A percentile compares a stretch with the other conserved stretches of the same genome.
These are phyloP conservation scores for Macrostomum cliftonense DNA, from an alignment of 2,888 invertebrate genomes.

Conservation along the genomic window DNA sequence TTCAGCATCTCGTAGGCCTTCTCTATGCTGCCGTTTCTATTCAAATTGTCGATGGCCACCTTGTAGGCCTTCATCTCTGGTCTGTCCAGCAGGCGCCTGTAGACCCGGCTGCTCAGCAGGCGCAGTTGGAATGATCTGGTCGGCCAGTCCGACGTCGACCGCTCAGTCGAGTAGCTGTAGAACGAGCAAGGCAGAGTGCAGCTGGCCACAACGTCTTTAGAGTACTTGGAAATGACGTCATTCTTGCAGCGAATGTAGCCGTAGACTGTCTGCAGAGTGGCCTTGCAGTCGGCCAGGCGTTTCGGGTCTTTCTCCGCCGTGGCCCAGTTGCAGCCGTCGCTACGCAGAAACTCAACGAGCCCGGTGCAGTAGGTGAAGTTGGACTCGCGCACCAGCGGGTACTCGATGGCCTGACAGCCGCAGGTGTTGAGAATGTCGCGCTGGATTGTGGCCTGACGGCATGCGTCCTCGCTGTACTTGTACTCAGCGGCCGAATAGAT, in stretches of 20 bases:
- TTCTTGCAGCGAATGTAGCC: constrained; percentile 2
- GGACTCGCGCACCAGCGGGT: constrained; percentile 6
- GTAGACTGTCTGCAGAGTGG: background rate
- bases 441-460: constrained; percentile 7
- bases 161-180: constrained; percentile 7
- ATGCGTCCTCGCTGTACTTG: constrained; percentile 7
- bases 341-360: background rate
- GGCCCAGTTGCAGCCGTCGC: background rate
- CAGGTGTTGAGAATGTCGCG: constrained; percentile 7
- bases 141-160: constrained; percentile 10
- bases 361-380: constrained; percentile 6
- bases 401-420: constrained; percentile 8
- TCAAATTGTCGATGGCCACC: background rate
- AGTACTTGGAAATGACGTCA: constrained; percentile 4
- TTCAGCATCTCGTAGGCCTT: constrained; percentile 4
- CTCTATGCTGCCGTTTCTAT: background rate
- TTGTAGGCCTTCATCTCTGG: constrained; percentile 6
- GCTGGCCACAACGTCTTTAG: constrained; percentile 9
- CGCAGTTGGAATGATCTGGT: constrained; percentile 8
- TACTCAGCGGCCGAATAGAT: constrained; percentile 3
- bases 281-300: background rate
- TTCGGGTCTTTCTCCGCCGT: background rate
- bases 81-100: constrained; percentile 2
- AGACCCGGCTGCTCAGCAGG: constrained; percentile 5
- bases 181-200: constrained; percentile 10